These are phyloP conservation scores for Zaprionus tsacasi DNA, from an alignment of 1,140 invertebrate genomes.

Conservation along the genomic window DNA sequence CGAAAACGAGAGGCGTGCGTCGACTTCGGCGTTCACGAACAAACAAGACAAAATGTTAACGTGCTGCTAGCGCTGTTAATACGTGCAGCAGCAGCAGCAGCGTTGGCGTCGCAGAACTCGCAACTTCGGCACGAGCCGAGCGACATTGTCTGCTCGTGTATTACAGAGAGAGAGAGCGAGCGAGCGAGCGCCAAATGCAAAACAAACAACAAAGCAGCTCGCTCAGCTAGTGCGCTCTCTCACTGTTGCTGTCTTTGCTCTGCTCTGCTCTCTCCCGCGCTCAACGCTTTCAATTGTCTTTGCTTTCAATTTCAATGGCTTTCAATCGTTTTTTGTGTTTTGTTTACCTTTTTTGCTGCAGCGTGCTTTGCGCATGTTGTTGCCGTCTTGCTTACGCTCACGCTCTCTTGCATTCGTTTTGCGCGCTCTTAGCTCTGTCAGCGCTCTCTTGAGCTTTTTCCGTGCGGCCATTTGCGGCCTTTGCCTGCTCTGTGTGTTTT, in stretches of 20 bases:
- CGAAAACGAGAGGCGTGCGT: conserved; percentile 70
- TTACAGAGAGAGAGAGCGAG: not conserved
- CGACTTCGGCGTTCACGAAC: conserved; percentile 69
- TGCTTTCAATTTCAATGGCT: conserved; percentile 43
- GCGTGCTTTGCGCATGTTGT: conserved; percentile 25
- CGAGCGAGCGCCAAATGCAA: not conserved
- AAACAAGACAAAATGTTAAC: conserved; percentile 48
- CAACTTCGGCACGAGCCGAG: not conserved
- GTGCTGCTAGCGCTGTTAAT: conserved; percentile 32
- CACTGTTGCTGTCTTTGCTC: conserved; percentile 13
- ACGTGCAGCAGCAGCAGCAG: conserved; percentile 8
- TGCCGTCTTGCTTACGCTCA: not conserved
- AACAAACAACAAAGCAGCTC: conserved; percentile 9
- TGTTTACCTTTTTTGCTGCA: conserved; percentile 64
- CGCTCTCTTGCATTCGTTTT: conserved; percentile 1
- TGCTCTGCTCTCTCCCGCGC: conserved; percentile 8
- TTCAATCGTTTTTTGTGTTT: conserved; percentile 25
- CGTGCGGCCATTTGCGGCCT: not conserved
- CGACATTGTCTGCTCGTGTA: not conserved
- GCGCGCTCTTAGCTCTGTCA: not conserved
- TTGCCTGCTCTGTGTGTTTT: too few relatives aligned
- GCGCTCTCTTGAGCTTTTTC: conserved; percentile 21
- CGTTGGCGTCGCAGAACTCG: too few relatives aligned
- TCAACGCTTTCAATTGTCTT: conserved; percentile 50
- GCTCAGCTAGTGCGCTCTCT: not conserved